Conservation (phyloP, 2,113 vertebrate genomes). For the Gambusia holbrooki region DNA sequence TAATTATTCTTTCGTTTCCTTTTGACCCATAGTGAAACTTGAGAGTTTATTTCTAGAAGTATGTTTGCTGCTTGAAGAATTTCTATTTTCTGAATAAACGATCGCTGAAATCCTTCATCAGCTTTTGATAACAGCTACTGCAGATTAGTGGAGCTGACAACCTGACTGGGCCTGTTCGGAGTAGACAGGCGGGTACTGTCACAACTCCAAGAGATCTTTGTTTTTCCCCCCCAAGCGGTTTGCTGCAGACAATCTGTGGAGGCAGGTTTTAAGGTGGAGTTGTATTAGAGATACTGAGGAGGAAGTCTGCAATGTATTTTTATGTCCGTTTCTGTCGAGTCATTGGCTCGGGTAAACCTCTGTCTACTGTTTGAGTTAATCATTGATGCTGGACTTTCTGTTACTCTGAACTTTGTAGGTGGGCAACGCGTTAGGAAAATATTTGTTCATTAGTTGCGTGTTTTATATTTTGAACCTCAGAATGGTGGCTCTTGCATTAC, state of each 20-base stretch:
- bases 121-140: constrained; percentile 60
- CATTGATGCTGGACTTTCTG: constrained; percentile 47
- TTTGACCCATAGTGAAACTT: constrained; percentile 45
- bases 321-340: constrained; percentile 50
- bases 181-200: constrained; percentile 33
- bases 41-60: constrained; percentile 23
- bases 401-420: constrained; percentile 26
- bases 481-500: constrained; percentile 18
- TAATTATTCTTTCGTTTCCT: not conserved
- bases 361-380: constrained; percentile 66
- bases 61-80: constrained; percentile 47
- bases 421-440: constrained; percentile 20
- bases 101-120: constrained; percentile 63
- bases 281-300: constrained; percentile 42
- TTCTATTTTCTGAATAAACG: constrained; percentile 52
- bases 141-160: constrained; percentile 32
- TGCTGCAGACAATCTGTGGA: constrained; percentile 40
- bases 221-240: constrained; percentile 41
- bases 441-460: constrained; percentile 23
- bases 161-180: constrained; percentile 64
- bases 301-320: constrained; percentile 56
- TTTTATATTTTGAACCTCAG: constrained; percentile 21
- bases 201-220: constrained; percentile 20
- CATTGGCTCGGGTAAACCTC: constrained; percentile 45
- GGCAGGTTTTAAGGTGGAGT: constrained; percentile 43